Percentiles rank a stretch among this genome's conserved stretches.
Evolutionary conservation across 2,797 vertebrate genomes (phyloP).

Genomic region (Taeniopygia guttata): DNA sequence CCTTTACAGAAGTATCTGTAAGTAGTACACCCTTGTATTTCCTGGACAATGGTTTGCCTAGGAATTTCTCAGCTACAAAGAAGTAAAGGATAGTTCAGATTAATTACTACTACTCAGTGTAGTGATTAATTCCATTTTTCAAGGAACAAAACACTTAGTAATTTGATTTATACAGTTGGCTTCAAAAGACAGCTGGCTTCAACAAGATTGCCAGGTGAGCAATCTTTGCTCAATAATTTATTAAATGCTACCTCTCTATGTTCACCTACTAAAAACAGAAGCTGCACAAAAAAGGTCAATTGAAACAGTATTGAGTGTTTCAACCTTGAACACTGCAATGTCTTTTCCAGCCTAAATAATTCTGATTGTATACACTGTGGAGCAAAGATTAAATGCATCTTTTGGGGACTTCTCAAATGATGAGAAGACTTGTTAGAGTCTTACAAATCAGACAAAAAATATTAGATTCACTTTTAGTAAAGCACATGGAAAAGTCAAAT

Average conservation of each 20-base stretch:
- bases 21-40: background rate
- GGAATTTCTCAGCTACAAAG: background rate
- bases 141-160: background rate
- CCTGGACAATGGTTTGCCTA: background rate
- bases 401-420: too few relatives aligned
- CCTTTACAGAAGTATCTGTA: background rate
- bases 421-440: background rate
- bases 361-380: background rate
- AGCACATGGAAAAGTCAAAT: background rate
- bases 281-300: background rate
- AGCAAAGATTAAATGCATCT: background rate
- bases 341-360: background rate
- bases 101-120: background rate
- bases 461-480: background rate
- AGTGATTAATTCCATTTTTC: background rate
- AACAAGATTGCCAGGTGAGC: background rate
- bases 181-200: slow-evolving; percentile 2
- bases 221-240: slow-evolving; percentile 2
- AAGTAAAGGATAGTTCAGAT: background rate
- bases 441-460: background rate
- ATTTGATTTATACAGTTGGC: background rate
- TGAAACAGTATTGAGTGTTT: background rate
- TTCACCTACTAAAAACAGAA: background rate
- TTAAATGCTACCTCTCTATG: background rate
- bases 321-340: background rate